Percentiles rank a stretch among this genome's conserved stretches.
Conservation (phyloP, 2,797 vertebrate species). For the Microcaecilia unicolor region DNA sequence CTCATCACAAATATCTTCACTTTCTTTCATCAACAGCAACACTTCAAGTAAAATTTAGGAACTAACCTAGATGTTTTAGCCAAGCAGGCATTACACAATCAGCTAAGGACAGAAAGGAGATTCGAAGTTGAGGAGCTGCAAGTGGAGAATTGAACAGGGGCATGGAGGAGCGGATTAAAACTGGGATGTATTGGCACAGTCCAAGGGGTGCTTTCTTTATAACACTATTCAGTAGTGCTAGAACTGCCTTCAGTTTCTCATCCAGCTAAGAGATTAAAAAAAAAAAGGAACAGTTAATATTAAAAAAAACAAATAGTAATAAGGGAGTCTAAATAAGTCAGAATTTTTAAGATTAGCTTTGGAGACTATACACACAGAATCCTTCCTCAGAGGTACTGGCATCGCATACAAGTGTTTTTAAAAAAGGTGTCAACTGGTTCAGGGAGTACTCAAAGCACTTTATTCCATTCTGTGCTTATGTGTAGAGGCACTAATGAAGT, state of each 20-base stretch:
- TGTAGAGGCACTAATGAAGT: too few species aligned
- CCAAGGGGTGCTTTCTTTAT: slow-evolving; percentile 65
- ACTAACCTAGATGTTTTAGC: slow-evolving; percentile 72
- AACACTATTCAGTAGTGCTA: slow-evolving; percentile 70
- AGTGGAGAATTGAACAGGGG: slow-evolving; percentile 85
- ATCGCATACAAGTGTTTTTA: too few species aligned
- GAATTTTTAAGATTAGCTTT: too few species aligned
- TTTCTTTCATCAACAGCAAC: not conserved
- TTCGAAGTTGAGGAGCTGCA: slow-evolving; percentile 74
- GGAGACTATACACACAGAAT: too few species aligned
- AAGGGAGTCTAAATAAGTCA: too few species aligned
- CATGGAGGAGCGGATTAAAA: slow-evolving; percentile 68
- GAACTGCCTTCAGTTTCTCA: slow-evolving; percentile 61
- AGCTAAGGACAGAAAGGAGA: slow-evolving; percentile 72
- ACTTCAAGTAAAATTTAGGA: not conserved
- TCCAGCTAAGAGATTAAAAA: slow-evolving; percentile 64
- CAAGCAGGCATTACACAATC: slow-evolving; percentile 75
- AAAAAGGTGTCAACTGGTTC: too few species aligned
- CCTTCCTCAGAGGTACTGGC: too few species aligned
- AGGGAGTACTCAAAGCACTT: too few species aligned
- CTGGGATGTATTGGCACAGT: slow-evolving; percentile 78
- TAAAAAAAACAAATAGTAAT: too few species aligned
- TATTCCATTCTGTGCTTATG: too few species aligned
- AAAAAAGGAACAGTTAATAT: not conserved
- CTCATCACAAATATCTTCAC: too few species aligned